Percentiles rank a stretch among this genome's conserved stretches.
phyloP scores from a whole-genome alignment of 2,113 vertebrate species.

The Apteryx mantelli region DNA sequence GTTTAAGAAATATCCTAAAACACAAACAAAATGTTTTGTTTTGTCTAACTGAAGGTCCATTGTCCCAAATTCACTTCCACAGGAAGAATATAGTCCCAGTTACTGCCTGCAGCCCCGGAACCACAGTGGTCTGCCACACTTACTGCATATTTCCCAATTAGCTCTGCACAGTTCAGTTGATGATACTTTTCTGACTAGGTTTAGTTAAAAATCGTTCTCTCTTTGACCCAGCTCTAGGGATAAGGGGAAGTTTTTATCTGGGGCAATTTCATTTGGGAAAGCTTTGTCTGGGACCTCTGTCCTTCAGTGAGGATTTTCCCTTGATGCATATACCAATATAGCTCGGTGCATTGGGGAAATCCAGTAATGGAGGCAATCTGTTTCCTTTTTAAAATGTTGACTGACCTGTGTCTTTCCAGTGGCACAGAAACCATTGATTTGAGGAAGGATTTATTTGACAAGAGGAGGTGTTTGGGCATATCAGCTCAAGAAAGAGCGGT shows the following conservation, averaged over 20 bases:
- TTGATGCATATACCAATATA: background rate
- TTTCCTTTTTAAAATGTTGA: background rate
- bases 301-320: background rate
- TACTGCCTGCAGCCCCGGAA: background rate
- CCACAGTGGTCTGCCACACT: background rate
- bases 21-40: slow-evolving; percentile 5
- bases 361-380: background rate
- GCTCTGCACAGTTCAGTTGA: background rate
- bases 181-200: background rate
- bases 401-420: background rate
- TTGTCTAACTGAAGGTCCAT: background rate
- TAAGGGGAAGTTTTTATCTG: background rate
- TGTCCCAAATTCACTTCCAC: background rate
- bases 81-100: background rate
- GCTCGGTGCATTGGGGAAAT: background rate
- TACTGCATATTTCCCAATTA: background rate
- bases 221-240: background rate
- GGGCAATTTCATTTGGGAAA: background rate
- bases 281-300: background rate
- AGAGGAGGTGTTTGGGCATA: background rate
- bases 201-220: background rate
- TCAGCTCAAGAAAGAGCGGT: background rate
- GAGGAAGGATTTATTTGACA: background rate
- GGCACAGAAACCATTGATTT: background rate
- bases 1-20: background rate